Conservation (phyloP, 2,888 invertebrate species). For the Emmelina monodactyla region DNA sequence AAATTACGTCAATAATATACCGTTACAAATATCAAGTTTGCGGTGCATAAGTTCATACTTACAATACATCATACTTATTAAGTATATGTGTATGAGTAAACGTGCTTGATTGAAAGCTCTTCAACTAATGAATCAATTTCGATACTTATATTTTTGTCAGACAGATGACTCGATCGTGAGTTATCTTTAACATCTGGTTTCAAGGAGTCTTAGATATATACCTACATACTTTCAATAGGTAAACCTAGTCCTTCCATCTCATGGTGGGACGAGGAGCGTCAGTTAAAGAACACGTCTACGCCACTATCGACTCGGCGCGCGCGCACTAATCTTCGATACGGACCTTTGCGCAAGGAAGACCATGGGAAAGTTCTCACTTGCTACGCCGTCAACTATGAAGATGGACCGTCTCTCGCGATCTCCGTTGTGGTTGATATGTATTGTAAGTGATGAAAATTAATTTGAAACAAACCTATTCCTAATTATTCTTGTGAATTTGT, state of each 20-base stretch:
- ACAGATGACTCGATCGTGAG: too few species aligned
- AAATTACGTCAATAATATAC: too few species aligned
- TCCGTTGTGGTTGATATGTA: conserved; percentile 74
- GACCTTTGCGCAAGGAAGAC: conserved; percentile 69
- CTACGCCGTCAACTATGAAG: conserved; percentile 74
- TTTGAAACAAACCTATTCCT: not conserved
- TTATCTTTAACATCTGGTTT: too few species aligned
- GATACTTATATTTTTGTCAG: too few species aligned
- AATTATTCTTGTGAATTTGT: not conserved
- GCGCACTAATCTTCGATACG: conserved; percentile 69
- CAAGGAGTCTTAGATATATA: too few species aligned
- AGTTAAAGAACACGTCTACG: conserved; percentile 68
- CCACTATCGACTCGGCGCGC: conserved; percentile 69
- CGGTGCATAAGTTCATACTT: too few species aligned
- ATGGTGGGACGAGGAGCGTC: conserved; percentile 72
- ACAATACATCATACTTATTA: too few species aligned
- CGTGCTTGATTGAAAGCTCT: too few species aligned
- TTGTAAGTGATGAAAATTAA: conserved; percentile 54
- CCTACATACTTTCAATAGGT: too few species aligned
- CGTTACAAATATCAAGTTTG: too few species aligned
- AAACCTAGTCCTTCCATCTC: conserved; percentile 70
- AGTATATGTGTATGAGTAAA: too few species aligned
- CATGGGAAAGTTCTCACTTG: conserved; percentile 72
- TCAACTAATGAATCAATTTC: too few species aligned
- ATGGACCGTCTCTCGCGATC: conserved; percentile 70